Percentiles rank a stretch among this genome's conserved stretches.
These are phyloP conservation scores for Chiloscyllium plagiosum DNA, from an alignment of 2,113 vertebrate species.

Conservation along the genomic window DNA sequence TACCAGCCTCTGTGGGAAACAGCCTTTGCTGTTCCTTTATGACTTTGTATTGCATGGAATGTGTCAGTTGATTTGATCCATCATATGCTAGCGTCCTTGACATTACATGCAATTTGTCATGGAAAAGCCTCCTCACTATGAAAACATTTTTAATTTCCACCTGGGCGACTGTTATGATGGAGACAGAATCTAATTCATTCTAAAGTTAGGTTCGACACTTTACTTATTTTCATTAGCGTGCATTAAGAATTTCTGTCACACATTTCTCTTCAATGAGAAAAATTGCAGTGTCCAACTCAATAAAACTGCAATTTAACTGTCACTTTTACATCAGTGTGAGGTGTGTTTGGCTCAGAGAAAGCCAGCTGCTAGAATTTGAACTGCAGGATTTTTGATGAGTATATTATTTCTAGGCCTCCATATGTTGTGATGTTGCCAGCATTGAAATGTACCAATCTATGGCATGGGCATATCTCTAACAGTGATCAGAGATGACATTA, in stretches of 20 bases:
- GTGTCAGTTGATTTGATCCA: not conserved
- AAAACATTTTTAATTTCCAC: not conserved
- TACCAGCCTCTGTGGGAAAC: no score
- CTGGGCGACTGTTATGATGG: not conserved
- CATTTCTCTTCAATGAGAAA: not conserved
- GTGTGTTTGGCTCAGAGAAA: not conserved
- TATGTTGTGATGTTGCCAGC: not conserved
- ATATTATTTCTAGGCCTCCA: not conserved
- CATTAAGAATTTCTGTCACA: not conserved
- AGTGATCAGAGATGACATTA: not conserved
- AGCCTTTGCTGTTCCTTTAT: not conserved
- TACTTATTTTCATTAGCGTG: no score
- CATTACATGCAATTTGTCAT: not conserved
- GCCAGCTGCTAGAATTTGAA: not conserved
- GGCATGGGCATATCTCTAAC: not conserved
- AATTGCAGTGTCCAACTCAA: not conserved
- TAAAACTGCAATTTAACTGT: not conserved
- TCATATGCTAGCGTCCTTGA: not conserved
- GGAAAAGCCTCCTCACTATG: not conserved
- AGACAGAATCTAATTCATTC: not conserved
- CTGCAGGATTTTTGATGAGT: not conserved
- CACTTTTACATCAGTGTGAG: not conserved
- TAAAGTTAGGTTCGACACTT: not conserved
- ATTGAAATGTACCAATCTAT: not conserved
- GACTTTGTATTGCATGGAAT: not conserved